These are phyloP conservation scores for Ectropis grisescens DNA, from an alignment of 1,140 invertebrate genomes.

Conservation along the genomic window DNA sequence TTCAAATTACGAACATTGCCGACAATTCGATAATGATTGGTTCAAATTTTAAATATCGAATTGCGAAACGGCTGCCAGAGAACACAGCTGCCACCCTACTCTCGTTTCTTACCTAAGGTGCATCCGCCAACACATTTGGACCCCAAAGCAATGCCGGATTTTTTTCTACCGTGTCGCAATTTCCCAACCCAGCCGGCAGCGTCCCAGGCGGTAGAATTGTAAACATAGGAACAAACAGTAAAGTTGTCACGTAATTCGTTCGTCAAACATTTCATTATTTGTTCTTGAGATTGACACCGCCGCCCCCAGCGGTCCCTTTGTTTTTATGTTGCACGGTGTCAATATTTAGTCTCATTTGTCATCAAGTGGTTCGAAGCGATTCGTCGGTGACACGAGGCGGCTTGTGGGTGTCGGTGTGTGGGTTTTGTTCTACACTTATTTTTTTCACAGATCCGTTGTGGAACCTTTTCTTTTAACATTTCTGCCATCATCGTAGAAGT, in stretches of 20 bases:
- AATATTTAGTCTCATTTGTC: constrained; percentile 64
- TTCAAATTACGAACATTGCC: too few species aligned
- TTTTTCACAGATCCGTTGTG: too few species aligned
- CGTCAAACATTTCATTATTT: constrained; percentile 52
- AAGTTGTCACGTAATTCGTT: constrained; percentile 59
- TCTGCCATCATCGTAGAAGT: too few species aligned
- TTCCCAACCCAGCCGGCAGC: constrained; percentile 23
- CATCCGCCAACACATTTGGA: constrained; percentile 19
- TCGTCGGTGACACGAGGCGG: constrained; percentile 19
- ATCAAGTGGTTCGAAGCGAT: constrained; percentile 40
- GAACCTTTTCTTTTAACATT: too few species aligned
- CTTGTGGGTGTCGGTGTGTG: constrained; percentile 36
- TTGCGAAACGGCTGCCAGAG: not conserved
- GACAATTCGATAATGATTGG: too few species aligned
- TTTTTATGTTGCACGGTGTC: constrained; percentile 45
- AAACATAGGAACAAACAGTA: constrained; percentile 31
- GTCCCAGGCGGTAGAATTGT: constrained; percentile 16
- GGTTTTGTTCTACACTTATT: constrained; percentile 23
- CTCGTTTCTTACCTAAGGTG: constrained; percentile 1
- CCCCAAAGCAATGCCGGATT: too few species aligned
- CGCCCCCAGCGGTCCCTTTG: constrained; percentile 34
- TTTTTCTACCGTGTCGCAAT: constrained; percentile 25
- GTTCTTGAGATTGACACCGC: constrained; percentile 56
- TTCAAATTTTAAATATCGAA: too few species aligned
- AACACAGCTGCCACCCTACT: constrained; percentile 13